phyloP scores from a whole-genome alignment of 2,797 vertebrate genomes.

The Gymnoscopelus microlampas region DNA sequence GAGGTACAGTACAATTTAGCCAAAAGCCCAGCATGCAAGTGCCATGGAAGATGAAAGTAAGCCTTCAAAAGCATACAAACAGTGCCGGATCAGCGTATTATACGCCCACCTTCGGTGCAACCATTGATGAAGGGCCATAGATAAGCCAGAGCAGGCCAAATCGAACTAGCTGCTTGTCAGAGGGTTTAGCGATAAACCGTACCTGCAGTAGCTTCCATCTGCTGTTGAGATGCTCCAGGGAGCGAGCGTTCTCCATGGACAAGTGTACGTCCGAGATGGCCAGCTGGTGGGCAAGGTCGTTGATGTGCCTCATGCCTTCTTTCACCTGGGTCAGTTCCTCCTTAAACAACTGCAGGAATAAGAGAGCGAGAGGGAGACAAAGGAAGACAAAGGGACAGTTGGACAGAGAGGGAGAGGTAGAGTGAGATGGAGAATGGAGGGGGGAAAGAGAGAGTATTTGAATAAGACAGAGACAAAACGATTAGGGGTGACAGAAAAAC shows the following conservation, averaged over 20 bases:
- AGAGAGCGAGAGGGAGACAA: constrained; percentile 6
- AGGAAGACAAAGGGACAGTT: neutral
- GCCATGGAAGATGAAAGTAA: too few relatives aligned
- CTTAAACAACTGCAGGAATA: constrained; percentile 88
- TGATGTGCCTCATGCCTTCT: constrained; percentile 94
- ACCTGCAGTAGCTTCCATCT: constrained; percentile 98
- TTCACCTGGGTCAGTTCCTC: constrained; percentile 93
- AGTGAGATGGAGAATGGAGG: neutral
- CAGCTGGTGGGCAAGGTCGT: constrained; percentile 95
- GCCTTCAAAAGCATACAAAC: too few relatives aligned
- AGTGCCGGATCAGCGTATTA: too few relatives aligned
- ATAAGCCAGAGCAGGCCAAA: too few relatives aligned
- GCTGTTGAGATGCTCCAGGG: constrained; percentile 93
- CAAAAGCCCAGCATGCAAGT: too few relatives aligned
- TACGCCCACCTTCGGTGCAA: too few relatives aligned
- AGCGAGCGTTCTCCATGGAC: constrained; percentile 93
- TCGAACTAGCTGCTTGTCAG: too few relatives aligned
- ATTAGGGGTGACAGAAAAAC: constrained; percentile 12
- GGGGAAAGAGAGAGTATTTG: neutral
- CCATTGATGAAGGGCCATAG: too few relatives aligned
- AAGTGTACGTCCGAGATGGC: constrained; percentile 96
- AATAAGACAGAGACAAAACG: constrained; percentile 4
- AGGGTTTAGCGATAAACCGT: constrained; percentile 20
- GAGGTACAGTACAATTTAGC: too few relatives aligned
- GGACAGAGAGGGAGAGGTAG: neutral